These are phyloP conservation scores for Cyprinella venusta DNA, from an alignment of 2,797 vertebrate genomes.

Conservation along the genomic window DNA sequence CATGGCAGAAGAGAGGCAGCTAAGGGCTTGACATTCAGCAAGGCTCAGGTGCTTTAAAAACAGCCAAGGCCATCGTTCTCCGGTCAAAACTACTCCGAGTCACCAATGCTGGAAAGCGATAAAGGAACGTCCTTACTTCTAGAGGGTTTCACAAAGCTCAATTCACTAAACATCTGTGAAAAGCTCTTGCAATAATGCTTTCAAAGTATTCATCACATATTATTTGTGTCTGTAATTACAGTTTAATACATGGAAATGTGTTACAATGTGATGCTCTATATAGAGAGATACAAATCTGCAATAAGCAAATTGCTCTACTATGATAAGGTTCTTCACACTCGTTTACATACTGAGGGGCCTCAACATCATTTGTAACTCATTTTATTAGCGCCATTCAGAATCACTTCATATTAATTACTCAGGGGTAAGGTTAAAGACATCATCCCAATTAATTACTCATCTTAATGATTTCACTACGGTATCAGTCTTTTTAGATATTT, in stretches of 20 bases:
- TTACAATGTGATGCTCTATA: not conserved
- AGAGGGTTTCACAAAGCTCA: not conserved
- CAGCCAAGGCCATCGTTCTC: constrained; percentile 48
- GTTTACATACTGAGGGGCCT: constrained; percentile 5
- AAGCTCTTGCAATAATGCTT: constrained; percentile 18
- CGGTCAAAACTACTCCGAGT: constrained; percentile 4
- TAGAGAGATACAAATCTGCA: not conserved
- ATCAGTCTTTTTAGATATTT: not conserved
- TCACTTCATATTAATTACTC: constrained; percentile 43
- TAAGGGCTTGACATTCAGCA: constrained; percentile 50
- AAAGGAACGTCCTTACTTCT: constrained; percentile 1
- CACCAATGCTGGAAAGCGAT: constrained; percentile 14
- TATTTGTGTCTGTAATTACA: not conserved
- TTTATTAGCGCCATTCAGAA: constrained; percentile 34
- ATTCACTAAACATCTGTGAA: constrained; percentile 4
- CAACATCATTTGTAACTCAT: constrained; percentile 25
- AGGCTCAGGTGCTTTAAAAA: constrained; percentile 59
- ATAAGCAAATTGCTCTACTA: constrained; percentile 16
- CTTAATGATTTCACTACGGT: constrained; percentile 21
- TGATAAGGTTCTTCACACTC: constrained; percentile 19
- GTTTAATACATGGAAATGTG: constrained; percentile 4
- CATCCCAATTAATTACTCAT: constrained; percentile 23
- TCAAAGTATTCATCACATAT: constrained; percentile 7
- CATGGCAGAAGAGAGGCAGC: constrained; percentile 55
- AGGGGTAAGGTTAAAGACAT: constrained; percentile 34